Conservation (phyloP, 2,888 invertebrate species). For the Stenodera caucasica region DNA sequence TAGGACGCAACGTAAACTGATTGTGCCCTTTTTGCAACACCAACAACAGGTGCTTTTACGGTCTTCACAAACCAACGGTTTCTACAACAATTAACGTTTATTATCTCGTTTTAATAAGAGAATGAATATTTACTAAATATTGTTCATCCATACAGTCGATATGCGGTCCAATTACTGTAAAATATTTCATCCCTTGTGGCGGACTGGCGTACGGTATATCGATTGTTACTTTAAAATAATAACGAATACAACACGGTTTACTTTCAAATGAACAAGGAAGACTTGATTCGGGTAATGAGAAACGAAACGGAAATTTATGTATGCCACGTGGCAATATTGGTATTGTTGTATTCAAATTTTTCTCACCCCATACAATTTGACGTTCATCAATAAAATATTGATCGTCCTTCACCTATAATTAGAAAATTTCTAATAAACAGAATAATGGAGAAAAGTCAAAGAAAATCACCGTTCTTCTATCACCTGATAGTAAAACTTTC, state of each 20-base stretch:
- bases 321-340: constrained; percentile 71
- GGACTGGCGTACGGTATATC: constrained; percentile 79
- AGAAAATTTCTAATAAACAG: no score
- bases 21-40: constrained; percentile 71
- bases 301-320: constrained; percentile 69
- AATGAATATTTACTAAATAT: constrained; percentile 70
- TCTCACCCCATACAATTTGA: constrained; percentile 73
- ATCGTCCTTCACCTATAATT: constrained; percentile 63
- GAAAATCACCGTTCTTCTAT: constrained; percentile 65
- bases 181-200: constrained; percentile 78
- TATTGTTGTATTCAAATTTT: constrained; percentile 63
- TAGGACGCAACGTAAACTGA: constrained; percentile 67
- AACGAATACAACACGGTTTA: constrained; percentile 71
- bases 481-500: constrained; percentile 74
- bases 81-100: constrained; percentile 56
- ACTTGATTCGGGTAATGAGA: constrained; percentile 71
- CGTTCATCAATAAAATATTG: constrained; percentile 77
- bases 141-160: constrained; percentile 81
- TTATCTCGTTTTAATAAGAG: no score
- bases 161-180: constrained; percentile 76
- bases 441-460: no score
- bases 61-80: constrained; percentile 67
- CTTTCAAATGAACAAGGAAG: constrained; percentile 79
- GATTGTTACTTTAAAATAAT: constrained; percentile 72
- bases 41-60: constrained; percentile 69